phyloP scores from a whole-genome alignment of 2,113 vertebrate genomes.

The Neolamprologus modestus region DNA sequence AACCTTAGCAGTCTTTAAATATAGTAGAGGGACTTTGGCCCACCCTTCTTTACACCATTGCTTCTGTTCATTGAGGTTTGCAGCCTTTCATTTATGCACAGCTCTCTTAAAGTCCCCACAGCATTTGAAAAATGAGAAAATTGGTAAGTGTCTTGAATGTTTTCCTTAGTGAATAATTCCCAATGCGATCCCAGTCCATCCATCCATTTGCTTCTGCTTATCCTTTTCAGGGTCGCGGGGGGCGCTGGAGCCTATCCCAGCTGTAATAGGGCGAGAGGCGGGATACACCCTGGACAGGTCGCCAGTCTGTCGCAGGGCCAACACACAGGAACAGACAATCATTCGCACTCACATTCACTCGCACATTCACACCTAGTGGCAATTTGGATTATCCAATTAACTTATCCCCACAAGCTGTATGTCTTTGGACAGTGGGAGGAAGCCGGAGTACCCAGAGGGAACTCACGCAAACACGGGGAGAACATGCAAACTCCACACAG shows the following conservation, averaged over 20 bases:
- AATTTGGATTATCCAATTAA: too few species aligned
- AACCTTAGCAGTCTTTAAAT: neutral
- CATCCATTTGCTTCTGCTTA: too few species aligned
- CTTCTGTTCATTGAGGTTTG: neutral
- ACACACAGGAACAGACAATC: too few species aligned
- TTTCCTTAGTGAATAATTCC: neutral
- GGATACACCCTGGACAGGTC: too few species aligned
- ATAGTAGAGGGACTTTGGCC: neutral
- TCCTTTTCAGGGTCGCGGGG: too few species aligned
- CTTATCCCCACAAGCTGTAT: fast-evolving
- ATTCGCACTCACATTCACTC: too few species aligned
- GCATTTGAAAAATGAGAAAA: neutral
- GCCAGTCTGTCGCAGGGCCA: too few species aligned
- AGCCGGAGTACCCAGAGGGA: too few species aligned
- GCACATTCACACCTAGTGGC: too few species aligned
- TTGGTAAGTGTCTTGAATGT: neutral
- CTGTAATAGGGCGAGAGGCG: fast-evolving
- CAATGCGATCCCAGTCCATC: neutral
- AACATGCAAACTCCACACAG: too few species aligned
- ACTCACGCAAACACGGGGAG: fast-evolving
- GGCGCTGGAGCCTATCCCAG: too few species aligned
- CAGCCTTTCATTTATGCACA: neutral
- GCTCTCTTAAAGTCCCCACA: neutral
- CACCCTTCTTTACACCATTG: neutral
- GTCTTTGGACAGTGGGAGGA: too few species aligned